Evolutionary conservation across 2,888 invertebrate genomes (phyloP), one percentile per base, ranked within the genome.

Genomic region (Oligia strigilis): DNA sequence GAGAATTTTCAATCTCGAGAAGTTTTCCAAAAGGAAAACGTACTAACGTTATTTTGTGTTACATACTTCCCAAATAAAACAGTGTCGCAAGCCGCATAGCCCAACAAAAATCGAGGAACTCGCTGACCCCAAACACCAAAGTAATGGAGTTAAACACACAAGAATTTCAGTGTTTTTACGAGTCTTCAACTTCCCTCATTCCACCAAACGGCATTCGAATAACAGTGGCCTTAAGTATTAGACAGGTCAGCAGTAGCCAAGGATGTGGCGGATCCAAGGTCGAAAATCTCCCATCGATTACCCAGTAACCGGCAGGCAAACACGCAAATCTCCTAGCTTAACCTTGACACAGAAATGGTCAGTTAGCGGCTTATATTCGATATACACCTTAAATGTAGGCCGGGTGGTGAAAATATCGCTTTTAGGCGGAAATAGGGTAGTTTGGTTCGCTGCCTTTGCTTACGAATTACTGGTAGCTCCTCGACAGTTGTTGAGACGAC

Each of bases 311-410:
- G 91, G 90, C 91, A 88, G 88, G 83, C 88, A 83, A 92, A 93
- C 97, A 97, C 97, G 97, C 97, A 95, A 96, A 96, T 95, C 95
- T 94, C 92, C 94, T 92, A 91, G 91, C 92, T 89, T 94, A 94
- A 93, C 97, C 97, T 97, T 97, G 97, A 96, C 97, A 96, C 95
- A 97, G 92, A 95, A 96, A 95, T 93, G 94, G 94, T 91, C 95
- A 94, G 89, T 92, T 90, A 88, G 89, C 87, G 86, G 88, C 89
- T 89, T 89, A 90, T 90, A 90, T 88, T 90, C 90, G 91, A 91
- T 92, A 92, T 92, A 89, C 90, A 92, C 91, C 93, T 92, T 82
- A 93, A 96, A 95, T 96, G 94, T 95, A 94, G 93, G 93, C 91
- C 92, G 91, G 87, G 87, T 88, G 72, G 84, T 82, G 83, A 92